Conservation (phyloP, 2,113 vertebrate species). For the Gallinago media region DNA sequence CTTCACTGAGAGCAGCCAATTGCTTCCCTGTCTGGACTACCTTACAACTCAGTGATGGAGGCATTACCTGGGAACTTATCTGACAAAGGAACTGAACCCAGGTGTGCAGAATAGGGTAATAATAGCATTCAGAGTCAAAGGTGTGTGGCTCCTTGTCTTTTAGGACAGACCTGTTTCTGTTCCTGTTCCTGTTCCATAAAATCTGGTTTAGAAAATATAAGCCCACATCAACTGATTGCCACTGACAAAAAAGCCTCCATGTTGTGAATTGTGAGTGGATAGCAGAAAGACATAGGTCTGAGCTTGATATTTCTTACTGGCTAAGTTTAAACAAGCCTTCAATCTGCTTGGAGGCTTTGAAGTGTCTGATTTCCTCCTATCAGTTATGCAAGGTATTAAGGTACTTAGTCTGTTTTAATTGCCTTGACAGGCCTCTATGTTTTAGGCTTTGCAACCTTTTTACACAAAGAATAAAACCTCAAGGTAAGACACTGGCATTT, state of each 20-base stretch:
- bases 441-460: not conserved
- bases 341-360: not conserved
- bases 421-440: not conserved
- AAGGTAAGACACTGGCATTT: not conserved
- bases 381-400: not conserved
- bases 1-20: not conserved
- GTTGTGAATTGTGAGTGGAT: not conserved
- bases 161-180: not conserved
- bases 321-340: not conserved
- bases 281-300: not conserved
- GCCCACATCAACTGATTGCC: not conserved
- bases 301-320: not conserved
- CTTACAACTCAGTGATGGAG: not conserved
- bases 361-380: not conserved
- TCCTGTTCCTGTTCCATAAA: not conserved
- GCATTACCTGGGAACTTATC: not conserved
- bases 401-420: not conserved
- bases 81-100: not conserved
- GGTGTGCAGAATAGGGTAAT: not conserved
- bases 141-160: not conserved
- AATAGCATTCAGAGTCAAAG: not conserved
- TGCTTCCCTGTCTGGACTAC: not conserved
- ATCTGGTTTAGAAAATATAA: not conserved
- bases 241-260: not conserved
- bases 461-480: not conserved